phyloP scores from a whole-genome alignment of 2,113 vertebrate species.

The Aspiorhynchus laticeps region DNA sequence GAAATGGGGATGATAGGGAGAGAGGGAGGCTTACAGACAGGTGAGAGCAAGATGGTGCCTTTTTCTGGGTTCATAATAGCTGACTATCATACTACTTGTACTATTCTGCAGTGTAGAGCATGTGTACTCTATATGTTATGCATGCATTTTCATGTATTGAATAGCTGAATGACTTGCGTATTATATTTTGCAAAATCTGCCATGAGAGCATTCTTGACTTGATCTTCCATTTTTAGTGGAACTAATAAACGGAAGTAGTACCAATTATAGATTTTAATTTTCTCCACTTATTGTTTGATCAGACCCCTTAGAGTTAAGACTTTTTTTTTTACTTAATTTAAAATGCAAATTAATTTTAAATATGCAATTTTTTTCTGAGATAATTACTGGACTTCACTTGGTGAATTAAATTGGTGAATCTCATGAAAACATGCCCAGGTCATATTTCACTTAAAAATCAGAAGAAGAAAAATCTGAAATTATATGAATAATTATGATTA shows the following conservation, averaged over 20 bases:
- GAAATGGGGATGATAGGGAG: slow-evolving; percentile 6
- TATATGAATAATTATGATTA: not conserved
- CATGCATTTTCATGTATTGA: not conserved
- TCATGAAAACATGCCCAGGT: not conserved
- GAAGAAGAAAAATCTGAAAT: not conserved
- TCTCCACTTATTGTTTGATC: not conserved
- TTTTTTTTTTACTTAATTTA: not conserved
- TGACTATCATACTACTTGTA: not conserved
- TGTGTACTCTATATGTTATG: not conserved
- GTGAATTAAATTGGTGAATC: not conserved
- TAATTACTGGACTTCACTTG: not conserved
- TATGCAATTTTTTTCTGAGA: not conserved
- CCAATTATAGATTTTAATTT: not conserved
- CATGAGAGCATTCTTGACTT: not conserved
- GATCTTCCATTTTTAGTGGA: not conserved
- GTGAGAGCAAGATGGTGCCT: not conserved
- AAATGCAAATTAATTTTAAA: not conserved
- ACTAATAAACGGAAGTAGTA: not conserved
- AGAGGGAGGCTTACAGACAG: not conserved
- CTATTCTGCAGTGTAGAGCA: not conserved
- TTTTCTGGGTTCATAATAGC: not conserved
- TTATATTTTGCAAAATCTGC: not conserved
- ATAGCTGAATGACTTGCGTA: not conserved
- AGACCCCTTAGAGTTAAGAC: not conserved
- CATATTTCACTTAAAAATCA: not conserved